These are phyloP conservation scores for Indicator indicator DNA, from an alignment of 2,113 vertebrate species.

Conservation along the genomic window DNA sequence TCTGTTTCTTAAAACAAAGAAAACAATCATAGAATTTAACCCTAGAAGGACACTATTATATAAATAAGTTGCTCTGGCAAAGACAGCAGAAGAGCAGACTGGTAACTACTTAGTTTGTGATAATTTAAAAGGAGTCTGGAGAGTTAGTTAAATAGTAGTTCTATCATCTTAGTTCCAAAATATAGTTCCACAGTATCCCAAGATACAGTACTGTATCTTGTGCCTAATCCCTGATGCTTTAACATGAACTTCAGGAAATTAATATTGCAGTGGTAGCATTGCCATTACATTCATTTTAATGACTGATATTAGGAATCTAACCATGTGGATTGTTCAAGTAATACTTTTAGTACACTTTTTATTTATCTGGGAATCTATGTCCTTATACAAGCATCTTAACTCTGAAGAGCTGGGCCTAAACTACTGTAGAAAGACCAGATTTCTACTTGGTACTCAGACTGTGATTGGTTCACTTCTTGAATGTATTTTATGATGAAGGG, in stretches of 20 bases:
- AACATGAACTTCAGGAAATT: not conserved
- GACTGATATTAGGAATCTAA: not conserved
- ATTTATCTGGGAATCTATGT: not conserved
- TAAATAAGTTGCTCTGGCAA: not conserved
- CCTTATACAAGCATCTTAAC: not conserved
- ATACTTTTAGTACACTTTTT: not conserved
- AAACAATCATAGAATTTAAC: not conserved
- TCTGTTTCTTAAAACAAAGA: not conserved
- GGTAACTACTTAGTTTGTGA: not conserved
- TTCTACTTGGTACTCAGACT: not conserved
- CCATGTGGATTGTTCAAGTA: not conserved
- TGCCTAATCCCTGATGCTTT: not conserved
- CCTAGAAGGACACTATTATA: not conserved
- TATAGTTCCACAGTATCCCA: not conserved
- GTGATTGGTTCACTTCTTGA: not conserved
- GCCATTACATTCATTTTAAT: not conserved
- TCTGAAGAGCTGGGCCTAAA: not conserved
- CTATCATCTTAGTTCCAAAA: not conserved
- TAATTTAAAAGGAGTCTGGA: not conserved
- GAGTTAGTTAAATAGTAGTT: not conserved
- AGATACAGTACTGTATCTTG: not conserved
- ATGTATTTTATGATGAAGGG: not conserved
- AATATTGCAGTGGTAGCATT: not conserved
- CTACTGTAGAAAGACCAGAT: fast-evolving
- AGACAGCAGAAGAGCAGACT: not conserved